phyloP scores from a whole-genome alignment of 2,888 invertebrate species.

The Boloria euphrosyne region DNA sequence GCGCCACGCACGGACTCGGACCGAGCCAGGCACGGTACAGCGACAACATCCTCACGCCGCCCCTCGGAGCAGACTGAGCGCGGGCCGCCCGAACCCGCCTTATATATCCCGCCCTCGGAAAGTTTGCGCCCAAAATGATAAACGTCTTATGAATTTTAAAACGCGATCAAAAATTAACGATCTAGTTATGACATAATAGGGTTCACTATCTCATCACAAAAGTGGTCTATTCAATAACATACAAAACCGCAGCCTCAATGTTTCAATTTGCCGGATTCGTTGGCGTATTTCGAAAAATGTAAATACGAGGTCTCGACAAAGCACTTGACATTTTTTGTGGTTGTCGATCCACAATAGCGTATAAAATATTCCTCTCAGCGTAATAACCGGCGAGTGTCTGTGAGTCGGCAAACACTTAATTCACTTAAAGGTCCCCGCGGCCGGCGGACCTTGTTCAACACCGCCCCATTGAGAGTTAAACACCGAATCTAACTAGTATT shows the following conservation, averaged over 20 bases:
- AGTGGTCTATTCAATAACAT: slow-evolving; percentile 33
- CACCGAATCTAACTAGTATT: slow-evolving; percentile 38
- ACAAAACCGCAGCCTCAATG: slow-evolving; percentile 32
- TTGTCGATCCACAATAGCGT: slow-evolving; percentile 41
- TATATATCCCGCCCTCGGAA: slow-evolving; percentile 50
- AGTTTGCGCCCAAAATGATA: slow-evolving; percentile 25
- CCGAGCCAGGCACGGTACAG: slow-evolving; percentile 80
- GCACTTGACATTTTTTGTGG: slow-evolving; percentile 46
- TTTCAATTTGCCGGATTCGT: slow-evolving; percentile 34
- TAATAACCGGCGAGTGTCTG: slow-evolving; percentile 40
- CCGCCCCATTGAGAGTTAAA: slow-evolving; percentile 39
- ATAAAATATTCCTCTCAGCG: slow-evolving; percentile 50
- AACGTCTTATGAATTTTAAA: slow-evolving; percentile 27
- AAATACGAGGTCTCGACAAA: slow-evolving; percentile 35
- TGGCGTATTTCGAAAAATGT: slow-evolving; percentile 31
- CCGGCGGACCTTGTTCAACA: slow-evolving; percentile 37
- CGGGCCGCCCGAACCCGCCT: slow-evolving; percentile 41
- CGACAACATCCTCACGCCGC: slow-evolving; percentile 67
- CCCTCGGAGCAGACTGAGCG: slow-evolving; percentile 52
- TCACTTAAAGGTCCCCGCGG: slow-evolving; percentile 54
- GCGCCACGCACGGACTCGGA: slow-evolving; percentile 72
- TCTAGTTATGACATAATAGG: slow-evolving; percentile 19
- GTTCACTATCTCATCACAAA: slow-evolving; percentile 20
- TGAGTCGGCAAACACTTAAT: slow-evolving; percentile 57
- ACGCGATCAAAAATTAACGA: slow-evolving; percentile 28